Evolutionary conservation across 23 tunicate genomes (phyloP).

Genomic region (Halocynthia roretzi): DNA sequence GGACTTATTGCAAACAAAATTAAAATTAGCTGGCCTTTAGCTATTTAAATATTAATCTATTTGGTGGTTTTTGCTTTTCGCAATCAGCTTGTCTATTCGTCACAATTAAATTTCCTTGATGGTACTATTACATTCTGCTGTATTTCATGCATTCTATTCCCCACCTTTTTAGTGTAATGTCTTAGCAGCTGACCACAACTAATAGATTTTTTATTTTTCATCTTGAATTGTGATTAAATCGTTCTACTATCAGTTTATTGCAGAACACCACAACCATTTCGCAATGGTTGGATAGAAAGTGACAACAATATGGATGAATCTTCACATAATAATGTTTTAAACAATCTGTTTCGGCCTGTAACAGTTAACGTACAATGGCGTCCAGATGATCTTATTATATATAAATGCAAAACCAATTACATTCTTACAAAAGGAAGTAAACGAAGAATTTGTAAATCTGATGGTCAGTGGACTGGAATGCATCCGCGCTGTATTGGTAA

Average conservation of each 20-base stretch:
- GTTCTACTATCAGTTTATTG: background rate
- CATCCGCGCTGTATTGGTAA: conserved; percentile 3
- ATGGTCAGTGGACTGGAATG: conserved; percentile 6
- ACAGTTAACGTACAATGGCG: background rate
- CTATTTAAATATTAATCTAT: too few species aligned
- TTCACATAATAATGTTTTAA: background rate
- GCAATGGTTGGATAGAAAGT: background rate
- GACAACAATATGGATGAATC: background rate
- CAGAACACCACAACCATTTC: background rate
- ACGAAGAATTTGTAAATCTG: background rate
- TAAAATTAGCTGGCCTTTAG: too few species aligned
- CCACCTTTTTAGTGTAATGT: too few species aligned
- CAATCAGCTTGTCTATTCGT: too few species aligned
- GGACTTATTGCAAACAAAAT: too few species aligned
- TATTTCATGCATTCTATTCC: too few species aligned
- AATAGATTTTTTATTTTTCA: too few species aligned
- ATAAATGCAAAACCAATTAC: background rate
- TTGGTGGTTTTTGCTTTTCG: too few species aligned
- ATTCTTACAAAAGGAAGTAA: background rate
- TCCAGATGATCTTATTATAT: background rate
- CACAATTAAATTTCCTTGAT: too few species aligned
- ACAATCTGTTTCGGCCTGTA: background rate
- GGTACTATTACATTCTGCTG: too few species aligned
- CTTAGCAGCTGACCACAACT: too few species aligned
- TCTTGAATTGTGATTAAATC: too few species aligned